Percentiles rank a stretch among this genome's conserved stretches.
phyloP scores from a whole-genome alignment of 2,113 vertebrate genomes.

The Lamprologus tigripictilis region DNA sequence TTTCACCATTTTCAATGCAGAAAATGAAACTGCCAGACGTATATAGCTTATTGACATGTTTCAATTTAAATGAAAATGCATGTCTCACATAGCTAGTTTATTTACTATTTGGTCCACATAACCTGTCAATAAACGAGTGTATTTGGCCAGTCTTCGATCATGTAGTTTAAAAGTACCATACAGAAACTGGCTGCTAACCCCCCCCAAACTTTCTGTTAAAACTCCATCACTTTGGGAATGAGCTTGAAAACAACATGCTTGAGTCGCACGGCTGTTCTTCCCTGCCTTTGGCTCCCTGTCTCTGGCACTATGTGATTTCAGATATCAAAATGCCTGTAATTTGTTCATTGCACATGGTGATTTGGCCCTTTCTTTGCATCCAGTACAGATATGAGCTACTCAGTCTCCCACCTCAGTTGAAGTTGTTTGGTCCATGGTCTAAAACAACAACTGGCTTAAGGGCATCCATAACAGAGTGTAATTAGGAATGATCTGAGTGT shows the following conservation, averaged over 20 bases:
- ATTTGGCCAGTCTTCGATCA: not conserved
- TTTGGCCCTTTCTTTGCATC: not conserved
- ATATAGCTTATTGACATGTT: not conserved
- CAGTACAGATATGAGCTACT: not conserved
- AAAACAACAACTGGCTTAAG: not conserved
- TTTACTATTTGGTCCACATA: not conserved
- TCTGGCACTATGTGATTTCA: not conserved
- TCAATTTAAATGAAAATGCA: not conserved
- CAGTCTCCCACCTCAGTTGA: not conserved
- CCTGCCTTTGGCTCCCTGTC: not conserved
- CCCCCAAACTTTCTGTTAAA: not conserved
- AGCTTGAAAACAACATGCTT: not conserved
- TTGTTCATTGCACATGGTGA: not conserved
- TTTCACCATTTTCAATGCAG: no score
- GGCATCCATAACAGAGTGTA: not conserved
- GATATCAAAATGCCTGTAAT: not conserved
- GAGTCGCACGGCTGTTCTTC: not conserved
- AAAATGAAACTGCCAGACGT: not conserved
- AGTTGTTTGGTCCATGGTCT: not conserved
- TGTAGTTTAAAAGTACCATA: not conserved
- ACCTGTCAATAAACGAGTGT: not conserved
- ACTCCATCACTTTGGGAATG: not conserved
- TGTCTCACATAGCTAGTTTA: not conserved
- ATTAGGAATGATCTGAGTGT: not conserved
- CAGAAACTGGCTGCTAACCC: not conserved